Evolutionary conservation across 2,888 invertebrate species (phyloP).

Genomic region (Synanthedon myopaeformis): DNA sequence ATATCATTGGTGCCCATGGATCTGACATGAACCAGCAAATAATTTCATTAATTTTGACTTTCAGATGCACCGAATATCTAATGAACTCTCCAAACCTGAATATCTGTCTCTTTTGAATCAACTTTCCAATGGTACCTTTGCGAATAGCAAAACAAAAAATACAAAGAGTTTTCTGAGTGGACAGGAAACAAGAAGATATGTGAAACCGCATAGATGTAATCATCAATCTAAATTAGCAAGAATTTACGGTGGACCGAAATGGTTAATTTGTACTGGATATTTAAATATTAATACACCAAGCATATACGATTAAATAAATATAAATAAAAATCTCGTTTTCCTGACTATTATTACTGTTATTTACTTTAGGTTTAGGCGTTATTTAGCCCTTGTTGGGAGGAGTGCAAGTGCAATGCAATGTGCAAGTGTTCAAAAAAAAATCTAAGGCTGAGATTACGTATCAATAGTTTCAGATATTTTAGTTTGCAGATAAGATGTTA

Average conservation of each 20-base stretch:
- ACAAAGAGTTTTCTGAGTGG: constrained; percentile 43
- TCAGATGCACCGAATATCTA: constrained; percentile 50
- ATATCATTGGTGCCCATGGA: no score
- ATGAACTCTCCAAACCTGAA: constrained; percentile 49
- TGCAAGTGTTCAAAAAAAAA: no score
- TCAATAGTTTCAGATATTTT: no score
- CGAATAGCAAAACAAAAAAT: constrained; percentile 27
- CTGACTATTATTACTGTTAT: no score
- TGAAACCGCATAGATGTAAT: constrained; percentile 60
- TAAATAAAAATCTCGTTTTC: no score
- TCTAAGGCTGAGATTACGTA: no score
- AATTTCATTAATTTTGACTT: constrained; percentile 12
- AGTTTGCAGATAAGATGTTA: no score
- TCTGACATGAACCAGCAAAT: no score
- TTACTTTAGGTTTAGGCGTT: no score
- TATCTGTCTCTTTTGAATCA: constrained; percentile 46
- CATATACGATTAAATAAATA: constrained; percentile 31
- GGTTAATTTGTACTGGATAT: constrained; percentile 59
- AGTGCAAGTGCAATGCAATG: no score
- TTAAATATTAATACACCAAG: constrained; percentile 54
- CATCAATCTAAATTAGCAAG: constrained; percentile 46
- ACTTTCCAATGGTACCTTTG: constrained; percentile 39
- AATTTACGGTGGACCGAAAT: constrained; percentile 51
- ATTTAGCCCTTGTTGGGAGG: no score
- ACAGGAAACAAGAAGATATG: constrained; percentile 49